A percentile compares a stretch with the other conserved stretches of the same genome.
Evolutionary conservation across 2,113 vertebrate genomes (phyloP).

Genomic region (Rhinopomastus cyanomelas): DNA sequence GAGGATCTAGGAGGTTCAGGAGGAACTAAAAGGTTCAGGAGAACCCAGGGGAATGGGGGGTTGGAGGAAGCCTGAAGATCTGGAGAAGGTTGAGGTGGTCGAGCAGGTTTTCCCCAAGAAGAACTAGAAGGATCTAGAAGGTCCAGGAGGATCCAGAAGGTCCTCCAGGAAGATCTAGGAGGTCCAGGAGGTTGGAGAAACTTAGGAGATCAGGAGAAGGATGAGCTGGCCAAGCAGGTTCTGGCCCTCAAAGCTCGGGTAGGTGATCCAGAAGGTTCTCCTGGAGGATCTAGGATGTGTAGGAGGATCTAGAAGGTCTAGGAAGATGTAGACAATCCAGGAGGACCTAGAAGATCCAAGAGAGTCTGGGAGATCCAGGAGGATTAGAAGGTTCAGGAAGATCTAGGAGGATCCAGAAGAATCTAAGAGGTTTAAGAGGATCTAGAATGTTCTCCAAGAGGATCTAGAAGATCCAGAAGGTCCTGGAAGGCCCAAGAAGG

Average conservation of each 20-base stretch:
- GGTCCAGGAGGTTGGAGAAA: background rate
- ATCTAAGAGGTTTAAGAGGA: background rate
- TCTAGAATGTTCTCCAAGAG: too few species aligned
- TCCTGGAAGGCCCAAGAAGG: conserved; percentile 81
- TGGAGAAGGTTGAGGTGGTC: background rate
- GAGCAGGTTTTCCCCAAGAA: background rate
- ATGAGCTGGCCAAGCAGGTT: conserved; percentile 90
- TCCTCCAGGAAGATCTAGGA: too few species aligned
- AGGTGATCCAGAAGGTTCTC: background rate
- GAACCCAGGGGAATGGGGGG: background rate
- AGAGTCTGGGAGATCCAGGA: background rate
- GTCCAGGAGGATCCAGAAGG: background rate
- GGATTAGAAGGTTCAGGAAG: background rate
- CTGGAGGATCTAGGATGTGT: background rate
- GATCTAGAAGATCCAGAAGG: background rate
- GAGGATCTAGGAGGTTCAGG: background rate
- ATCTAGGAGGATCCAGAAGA: background rate
- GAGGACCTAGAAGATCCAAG: too few species aligned
- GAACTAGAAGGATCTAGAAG: background rate
- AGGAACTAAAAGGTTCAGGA: background rate
- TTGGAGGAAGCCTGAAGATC: too few species aligned
- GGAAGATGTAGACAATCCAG: too few species aligned
- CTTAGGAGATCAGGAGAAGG: conserved; percentile 79
- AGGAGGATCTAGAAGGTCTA: background rate
- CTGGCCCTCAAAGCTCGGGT: conserved; percentile 93